Evolutionary conservation across 2,113 vertebrate genomes (phyloP), one percentile per base, ranked within the genome.

Genomic region (Ptilonorhynchus violaceus): DNA sequence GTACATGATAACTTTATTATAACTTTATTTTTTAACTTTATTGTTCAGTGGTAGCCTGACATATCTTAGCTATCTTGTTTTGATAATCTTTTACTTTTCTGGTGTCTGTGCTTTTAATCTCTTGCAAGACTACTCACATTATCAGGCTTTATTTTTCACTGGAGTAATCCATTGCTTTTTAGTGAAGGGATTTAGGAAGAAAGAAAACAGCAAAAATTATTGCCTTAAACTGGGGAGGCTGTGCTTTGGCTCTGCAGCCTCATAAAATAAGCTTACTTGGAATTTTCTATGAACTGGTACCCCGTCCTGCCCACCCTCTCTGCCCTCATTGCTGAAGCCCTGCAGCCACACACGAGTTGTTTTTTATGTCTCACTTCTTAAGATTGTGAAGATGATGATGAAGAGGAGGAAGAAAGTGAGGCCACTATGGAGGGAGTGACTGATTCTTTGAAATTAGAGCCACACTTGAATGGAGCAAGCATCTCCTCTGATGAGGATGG

Each of bases 401-500:
- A 97, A 2, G 96, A 97, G 9, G 96, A 97, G 37, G 96, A 96
- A 7, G 96, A 95, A 25, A 42, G 59, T 3, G 69, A 85, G 21
- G 83, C 69, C 1, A 2, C 86, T 9, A 2, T 18, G 3, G 63
- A 22, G 6, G 97, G 91, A 33, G 37, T 58, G 5, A 50, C 87
- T 1, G 66, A 37, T 10, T 20, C 91, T n/a, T 55, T 75, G 87
- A 92, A 96, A 68, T 88, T 94, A 46, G 95, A 97, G 15, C 19
- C 97, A 13, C 60, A 10, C 8, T 8, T 73, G 19, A 87, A 89
- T 0, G 4, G 33, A 25, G 88, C 14, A 1, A 89, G 9, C 6
- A 12, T 98, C 44, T 98, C 97, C 74, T 99, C 99, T 11, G 99
- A 99, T 49, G 99, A 99, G 19, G 99, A 99, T 0, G 44, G 97